Evolutionary conservation across 2,113 vertebrate species (phyloP).

Genomic region (Cathartes aura): DNA sequence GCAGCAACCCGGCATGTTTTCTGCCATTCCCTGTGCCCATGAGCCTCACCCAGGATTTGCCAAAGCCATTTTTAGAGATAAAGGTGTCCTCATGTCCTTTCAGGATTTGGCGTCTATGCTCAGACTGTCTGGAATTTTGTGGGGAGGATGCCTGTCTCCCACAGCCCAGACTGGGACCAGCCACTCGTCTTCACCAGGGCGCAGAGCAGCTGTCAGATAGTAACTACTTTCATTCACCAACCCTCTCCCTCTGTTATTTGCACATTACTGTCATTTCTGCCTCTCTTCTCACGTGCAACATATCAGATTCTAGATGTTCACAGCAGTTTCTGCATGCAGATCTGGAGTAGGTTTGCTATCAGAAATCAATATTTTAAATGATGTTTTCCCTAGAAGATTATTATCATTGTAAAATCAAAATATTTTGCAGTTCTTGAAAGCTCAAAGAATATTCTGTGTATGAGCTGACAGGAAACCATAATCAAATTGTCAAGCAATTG

Average conservation of each 20-base stretch:
- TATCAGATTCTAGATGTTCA: neutral
- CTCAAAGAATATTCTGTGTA: slow-evolving; percentile 67
- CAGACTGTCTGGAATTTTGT: neutral
- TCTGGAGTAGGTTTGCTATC: slow-evolving; percentile 53
- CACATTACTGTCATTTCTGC: neutral
- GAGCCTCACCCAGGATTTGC: neutral
- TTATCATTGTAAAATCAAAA: slow-evolving; percentile 80
- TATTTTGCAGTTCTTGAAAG: slow-evolving; percentile 74
- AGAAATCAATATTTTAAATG: slow-evolving; percentile 74
- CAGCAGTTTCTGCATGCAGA: slow-evolving; percentile 34
- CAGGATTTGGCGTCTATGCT: neutral
- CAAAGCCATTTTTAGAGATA: neutral
- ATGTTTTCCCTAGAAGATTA: slow-evolving; percentile 44
- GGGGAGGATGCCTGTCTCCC: neutral
- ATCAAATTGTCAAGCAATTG: slow-evolving; percentile 81
- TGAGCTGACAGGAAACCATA: slow-evolving; percentile 77
- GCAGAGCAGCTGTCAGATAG: neutral
- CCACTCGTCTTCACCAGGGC: neutral
- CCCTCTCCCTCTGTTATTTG: neutral
- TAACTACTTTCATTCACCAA: neutral
- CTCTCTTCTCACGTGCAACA: neutral
- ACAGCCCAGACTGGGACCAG: neutral
- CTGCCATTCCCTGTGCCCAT: fast-evolving
- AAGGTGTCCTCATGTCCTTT: neutral
- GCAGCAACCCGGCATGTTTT: neutral